Conservation (phyloP, 2,113 vertebrate species). For the Myotis brandtii region DNA sequence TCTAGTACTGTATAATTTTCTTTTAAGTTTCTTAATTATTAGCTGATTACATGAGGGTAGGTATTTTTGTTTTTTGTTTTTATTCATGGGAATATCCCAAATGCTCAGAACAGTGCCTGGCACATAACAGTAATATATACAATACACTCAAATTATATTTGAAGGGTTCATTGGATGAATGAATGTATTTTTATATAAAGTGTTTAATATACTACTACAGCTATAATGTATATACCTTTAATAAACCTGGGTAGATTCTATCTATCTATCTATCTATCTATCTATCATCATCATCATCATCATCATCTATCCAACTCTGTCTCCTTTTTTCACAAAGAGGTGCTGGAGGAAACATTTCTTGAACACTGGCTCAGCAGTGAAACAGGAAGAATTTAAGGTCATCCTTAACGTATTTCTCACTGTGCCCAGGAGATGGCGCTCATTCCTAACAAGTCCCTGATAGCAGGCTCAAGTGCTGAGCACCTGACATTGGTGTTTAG, state of each 20-base stretch:
- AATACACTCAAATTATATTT: background rate
- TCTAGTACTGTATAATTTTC: background rate
- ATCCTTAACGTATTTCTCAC: no score
- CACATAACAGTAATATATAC: background rate
- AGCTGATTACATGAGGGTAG: background rate
- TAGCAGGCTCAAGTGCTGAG: rapidly evolving
- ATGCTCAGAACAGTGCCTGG: background rate
- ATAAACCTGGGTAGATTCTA: background rate
- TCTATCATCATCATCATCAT: background rate
- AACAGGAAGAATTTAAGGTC: rapidly evolving
- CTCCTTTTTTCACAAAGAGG: background rate
- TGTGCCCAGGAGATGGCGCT: conserved; percentile 59
- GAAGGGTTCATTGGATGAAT: background rate
- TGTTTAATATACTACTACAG: background rate
- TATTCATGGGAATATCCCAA: background rate
- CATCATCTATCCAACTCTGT: background rate
- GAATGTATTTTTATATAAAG: background rate
- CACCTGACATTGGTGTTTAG: rapidly evolving
- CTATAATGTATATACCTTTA: background rate
- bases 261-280: background rate
- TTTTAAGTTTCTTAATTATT: background rate
- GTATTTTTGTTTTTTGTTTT: background rate
- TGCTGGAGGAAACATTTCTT: background rate
- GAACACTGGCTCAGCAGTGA: background rate
- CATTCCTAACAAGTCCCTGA: background rate